Base-by-base conservation (phyloP, 92 coral and sea anemone species). In the Epizoanthus stellaris region DNA sequence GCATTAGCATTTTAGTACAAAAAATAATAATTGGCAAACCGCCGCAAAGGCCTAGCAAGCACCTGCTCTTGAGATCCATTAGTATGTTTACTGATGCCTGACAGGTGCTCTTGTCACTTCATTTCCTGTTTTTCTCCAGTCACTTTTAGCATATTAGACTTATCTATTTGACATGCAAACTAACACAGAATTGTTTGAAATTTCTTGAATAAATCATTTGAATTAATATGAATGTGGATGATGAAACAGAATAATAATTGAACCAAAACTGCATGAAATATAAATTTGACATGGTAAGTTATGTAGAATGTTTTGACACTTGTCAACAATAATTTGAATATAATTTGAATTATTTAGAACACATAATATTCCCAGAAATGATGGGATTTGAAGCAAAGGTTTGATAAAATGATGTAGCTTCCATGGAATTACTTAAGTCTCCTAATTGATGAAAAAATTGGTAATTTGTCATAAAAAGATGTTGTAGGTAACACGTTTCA, bases 11-110 rank as follows among this genome's bases (percentile, higher is more conserved):
- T 23, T 30, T 30, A 30, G 36, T 30, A 0, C 36, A 30, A 30
- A 30, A 30, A 58, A 21, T n/a, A 58, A 59, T 16, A 58, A 38
- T n/a, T 4, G 49, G 63, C 43, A 76, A 58, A n/a, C 25, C n/a
- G 56, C 25, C n/a, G 56, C n/a, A 76, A 34, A 30, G n/a, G 82
- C 6, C 23, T 15, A 40, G 64, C n/a, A 20, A 12, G 61, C 83
- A 79, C 58, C 59, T 79, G 83, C 56, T 6, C 6, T 75, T 6
- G 58, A 79, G 66, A 45, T 4, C 83, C 83, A 79, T 79, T 79
- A 79, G 49, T 42, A 14, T 79, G 71, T 79, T 79, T 62, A 61
- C 71, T 12, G 30, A 5, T 9, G 8, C 36, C 43, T 5, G 47
- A 77, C 83, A 79, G 83, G 83, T 79, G 83, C 16, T 62, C 17